Base-by-base conservation (phyloP, 2,888 invertebrate genomes). In the Coelopa pilipes region DNA sequence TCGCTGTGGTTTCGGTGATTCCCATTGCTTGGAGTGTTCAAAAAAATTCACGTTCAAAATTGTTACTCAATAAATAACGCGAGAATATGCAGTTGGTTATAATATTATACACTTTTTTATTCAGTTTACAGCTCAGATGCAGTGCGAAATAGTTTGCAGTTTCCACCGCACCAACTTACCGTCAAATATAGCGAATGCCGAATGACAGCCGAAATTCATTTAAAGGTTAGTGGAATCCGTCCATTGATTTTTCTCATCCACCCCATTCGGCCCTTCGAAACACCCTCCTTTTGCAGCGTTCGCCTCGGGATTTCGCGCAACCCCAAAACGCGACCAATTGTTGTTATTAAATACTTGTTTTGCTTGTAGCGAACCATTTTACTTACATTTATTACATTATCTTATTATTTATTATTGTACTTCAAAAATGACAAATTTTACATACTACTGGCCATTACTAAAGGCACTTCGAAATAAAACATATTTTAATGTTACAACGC, bases 1-100 rank as follows among this genome's bases (percentile, higher is more conserved):
- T 34, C n/a, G 49, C 72, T 73, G 80, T 78, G 72, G 80, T 79
- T 76, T 85, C 85, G 63, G 82, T 84, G 63, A 84, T 83, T 75
- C 84, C 84, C 84, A 84, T 84, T 71, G 71, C 19, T 57, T 57
- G 1, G 21, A 57, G 21, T 19, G 11, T 17, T 57, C 11, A 11
- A 9, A 19, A 57, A 17, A 13, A 19, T 4, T 12, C 2, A 5
- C 17, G 9, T 5, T 57, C 0, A 19, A 17, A 19, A 57, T 19
- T 17, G 12, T 2, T 21, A 11, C 11, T 10, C 15, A 9, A 60
- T 60, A 5, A 60, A 13, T 34, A 60, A 59, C 7, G 11, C 1
- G 21, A 21, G 9, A 59, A 13, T 19, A 21, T 13, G 11, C 19
- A 19, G 21, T 19, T 59, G 21, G 7, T 13, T 60, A 11, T 11